Percentiles rank a stretch among this genome's conserved stretches.
Evolutionary conservation across 2,797 vertebrate species (phyloP).

Genomic region (Falco novaeseelandiae): DNA sequence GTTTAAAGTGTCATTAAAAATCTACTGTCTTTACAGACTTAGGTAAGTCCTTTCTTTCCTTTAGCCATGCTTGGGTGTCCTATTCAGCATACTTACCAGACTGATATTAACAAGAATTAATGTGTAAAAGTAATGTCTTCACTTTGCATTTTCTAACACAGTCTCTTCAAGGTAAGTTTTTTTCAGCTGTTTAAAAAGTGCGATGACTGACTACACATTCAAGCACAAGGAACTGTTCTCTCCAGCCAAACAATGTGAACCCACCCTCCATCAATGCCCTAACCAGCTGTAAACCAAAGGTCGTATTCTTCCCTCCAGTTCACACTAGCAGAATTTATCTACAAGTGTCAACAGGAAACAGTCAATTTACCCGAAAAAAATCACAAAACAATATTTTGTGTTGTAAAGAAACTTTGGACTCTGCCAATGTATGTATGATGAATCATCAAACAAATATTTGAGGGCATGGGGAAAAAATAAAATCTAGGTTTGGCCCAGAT

Average conservation of each 20-base stretch:
- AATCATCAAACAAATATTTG: conserved; percentile 50
- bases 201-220: accelerated
- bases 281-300: not conserved
- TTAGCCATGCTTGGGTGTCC: not conserved
- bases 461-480: not conserved
- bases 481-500: not conserved
- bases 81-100: not conserved
- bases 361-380: conserved; percentile 38
- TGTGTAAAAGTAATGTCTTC: not conserved
- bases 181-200: not conserved
- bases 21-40: not conserved
- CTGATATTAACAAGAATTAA: conserved; percentile 3
- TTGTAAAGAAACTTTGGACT: conserved; percentile 32
- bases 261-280: not conserved
- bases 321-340: not conserved
- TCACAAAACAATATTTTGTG: conserved; percentile 33
- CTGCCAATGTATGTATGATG: not conserved
- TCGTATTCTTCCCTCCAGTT: not conserved
- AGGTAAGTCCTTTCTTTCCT: not conserved
- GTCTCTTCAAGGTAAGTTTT: not conserved
- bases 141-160: not conserved
- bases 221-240: not conserved
- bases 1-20: conserved; percentile 8
- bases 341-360: conserved; percentile 9
- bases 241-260: not conserved